These are phyloP conservation scores for Dexiosoma caninum DNA, from an alignment of 2,888 invertebrate species.

Conservation along the genomic window DNA sequence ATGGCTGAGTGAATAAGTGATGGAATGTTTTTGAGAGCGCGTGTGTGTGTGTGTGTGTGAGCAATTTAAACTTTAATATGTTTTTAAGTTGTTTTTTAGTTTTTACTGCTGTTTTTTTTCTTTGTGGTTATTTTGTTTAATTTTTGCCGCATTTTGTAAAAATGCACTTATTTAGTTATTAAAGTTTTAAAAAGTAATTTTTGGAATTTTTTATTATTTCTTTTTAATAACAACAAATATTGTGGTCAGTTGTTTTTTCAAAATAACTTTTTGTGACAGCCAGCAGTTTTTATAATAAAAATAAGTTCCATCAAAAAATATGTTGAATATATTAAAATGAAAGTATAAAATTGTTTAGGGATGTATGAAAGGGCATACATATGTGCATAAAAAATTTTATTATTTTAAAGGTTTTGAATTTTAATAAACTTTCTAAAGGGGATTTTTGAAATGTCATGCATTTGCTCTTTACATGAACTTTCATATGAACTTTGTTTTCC, in stretches of 20 bases:
- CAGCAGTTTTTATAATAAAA: not conserved
- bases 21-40: not conserved
- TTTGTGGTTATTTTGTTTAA: constrained; percentile 2
- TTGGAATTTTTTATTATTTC: not conserved
- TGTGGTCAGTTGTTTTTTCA: constrained; percentile 20
- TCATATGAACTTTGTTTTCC: no score
- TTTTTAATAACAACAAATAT: constrained; percentile 8
- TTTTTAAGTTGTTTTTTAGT: constrained; percentile 40
- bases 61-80: constrained; percentile 28
- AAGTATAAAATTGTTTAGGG: not conserved
- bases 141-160: not conserved
- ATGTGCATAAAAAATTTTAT: not conserved
- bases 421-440: not conserved
- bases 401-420: not conserved
- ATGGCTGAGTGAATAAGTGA: not conserved
- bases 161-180: constrained; percentile 23
- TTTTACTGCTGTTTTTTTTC: not conserved
- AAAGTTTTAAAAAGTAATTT: constrained; percentile 21
- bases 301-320: no score
- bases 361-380: no score
- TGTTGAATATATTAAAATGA: not conserved
- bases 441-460: no score
- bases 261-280: not conserved
- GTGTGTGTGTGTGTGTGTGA: not conserved
- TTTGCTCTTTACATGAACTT: constrained; percentile 11